Percentiles rank a stretch among this genome's conserved stretches.
Evolutionary conservation across 2,888 invertebrate species (phyloP).

Genomic region (Macrosoma leucophasiata): DNA sequence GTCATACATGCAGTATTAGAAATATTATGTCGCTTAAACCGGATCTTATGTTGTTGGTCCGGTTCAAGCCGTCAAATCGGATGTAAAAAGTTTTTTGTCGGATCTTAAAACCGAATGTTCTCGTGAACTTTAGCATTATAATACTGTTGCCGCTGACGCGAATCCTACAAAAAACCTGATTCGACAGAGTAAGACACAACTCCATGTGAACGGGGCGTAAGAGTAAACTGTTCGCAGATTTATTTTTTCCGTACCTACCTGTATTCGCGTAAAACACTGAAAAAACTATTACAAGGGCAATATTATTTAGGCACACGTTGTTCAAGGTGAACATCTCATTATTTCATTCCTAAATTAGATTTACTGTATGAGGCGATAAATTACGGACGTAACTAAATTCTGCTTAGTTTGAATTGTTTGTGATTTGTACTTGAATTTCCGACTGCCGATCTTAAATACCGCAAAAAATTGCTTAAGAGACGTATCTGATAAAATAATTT

Average conservation of each 20-base stretch:
- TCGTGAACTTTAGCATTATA: neutral
- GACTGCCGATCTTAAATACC: too few species aligned
- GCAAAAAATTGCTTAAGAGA: too few species aligned
- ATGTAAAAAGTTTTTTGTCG: slow-evolving; percentile 21
- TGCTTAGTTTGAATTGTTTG: slow-evolving; percentile 5
- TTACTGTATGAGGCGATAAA: slow-evolving; percentile 13
- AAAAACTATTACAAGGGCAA: slow-evolving; percentile 24
- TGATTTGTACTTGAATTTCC: too few species aligned
- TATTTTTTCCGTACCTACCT: too few species aligned
- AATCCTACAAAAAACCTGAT: neutral
- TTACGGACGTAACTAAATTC: slow-evolving; percentile 9
- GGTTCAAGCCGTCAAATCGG: slow-evolving; percentile 25
- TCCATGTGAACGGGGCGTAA: slow-evolving; percentile 11
- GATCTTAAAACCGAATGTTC: slow-evolving; percentile 2
- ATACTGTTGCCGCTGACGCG: slow-evolving; percentile 1
- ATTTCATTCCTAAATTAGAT: slow-evolving; percentile 12
- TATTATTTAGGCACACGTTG: slow-evolving; percentile 19
- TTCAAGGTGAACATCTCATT: slow-evolving; percentile 11
- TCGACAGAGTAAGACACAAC: slow-evolving; percentile 1
- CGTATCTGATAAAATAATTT: too few species aligned
- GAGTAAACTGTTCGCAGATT: too few species aligned
- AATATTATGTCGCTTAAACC: slow-evolving; percentile 16
- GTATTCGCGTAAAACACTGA: slow-evolving; percentile 13
- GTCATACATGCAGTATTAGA: neutral
- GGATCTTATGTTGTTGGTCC: slow-evolving; percentile 20